These are phyloP conservation scores for Alsophila aescularia DNA, from an alignment of 2,888 invertebrate species.

Conservation along the genomic window DNA sequence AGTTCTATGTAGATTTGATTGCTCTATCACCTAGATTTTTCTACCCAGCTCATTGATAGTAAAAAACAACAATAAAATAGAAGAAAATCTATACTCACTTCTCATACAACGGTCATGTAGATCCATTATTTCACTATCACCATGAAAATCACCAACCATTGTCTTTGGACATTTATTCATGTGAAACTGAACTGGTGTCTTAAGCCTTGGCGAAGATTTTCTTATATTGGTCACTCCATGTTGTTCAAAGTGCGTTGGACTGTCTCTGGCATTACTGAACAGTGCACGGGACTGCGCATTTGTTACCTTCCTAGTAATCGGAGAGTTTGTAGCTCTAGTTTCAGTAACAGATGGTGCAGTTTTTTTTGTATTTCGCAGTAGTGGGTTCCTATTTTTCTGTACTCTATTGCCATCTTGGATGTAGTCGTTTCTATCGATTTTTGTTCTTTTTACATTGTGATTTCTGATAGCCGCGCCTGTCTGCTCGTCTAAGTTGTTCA, in stretches of 20 bases:
- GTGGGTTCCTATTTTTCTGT: constrained; percentile 48
- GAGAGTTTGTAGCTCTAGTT: constrained; percentile 41
- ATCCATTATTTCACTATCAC: constrained; percentile 41
- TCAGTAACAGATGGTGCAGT: constrained; percentile 44
- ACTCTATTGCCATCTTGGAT: constrained; percentile 44
- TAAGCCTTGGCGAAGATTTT: constrained; percentile 45
- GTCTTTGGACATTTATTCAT: constrained; percentile 61
- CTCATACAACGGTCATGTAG: constrained; percentile 55
- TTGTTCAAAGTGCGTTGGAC: constrained; percentile 28
- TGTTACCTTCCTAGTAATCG: constrained; percentile 42
- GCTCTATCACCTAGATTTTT: no score
- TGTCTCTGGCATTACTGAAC: constrained; percentile 43
- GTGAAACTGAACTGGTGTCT: constrained; percentile 47
- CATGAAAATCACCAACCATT: constrained; percentile 54
- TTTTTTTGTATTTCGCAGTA: constrained; percentile 50
- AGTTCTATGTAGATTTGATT: no score
- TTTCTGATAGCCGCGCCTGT: constrained; percentile 87
- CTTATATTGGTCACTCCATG: constrained; percentile 24
- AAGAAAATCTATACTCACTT: constrained; percentile 52
- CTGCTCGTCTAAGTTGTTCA: constrained; percentile 90
- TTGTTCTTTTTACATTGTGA: constrained; percentile 55
- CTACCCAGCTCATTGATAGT: no score
- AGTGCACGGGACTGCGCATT: background rate
- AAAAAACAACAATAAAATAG: background rate
- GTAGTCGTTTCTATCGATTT: constrained; percentile 48